Evolutionary conservation across 2,113 vertebrate species (phyloP).

Genomic region (Pan troglodytes): DNA sequence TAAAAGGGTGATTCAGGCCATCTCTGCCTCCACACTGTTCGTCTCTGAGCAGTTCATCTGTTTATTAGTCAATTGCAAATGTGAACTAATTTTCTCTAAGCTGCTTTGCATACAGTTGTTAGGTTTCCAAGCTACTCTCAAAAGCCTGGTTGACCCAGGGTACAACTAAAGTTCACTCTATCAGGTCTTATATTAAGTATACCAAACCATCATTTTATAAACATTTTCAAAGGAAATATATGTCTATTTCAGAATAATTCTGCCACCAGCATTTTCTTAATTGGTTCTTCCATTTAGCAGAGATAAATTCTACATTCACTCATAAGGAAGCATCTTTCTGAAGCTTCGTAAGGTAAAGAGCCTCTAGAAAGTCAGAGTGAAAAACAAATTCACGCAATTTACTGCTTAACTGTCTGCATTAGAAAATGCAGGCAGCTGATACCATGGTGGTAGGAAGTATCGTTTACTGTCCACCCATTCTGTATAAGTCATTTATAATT

Average conservation of each 20-base stretch:
- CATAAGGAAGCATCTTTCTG: neutral
- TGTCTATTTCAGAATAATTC: neutral
- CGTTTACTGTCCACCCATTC: neutral
- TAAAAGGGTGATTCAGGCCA: neutral
- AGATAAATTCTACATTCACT: neutral
- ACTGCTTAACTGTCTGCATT: neutral
- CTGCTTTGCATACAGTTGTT: neutral
- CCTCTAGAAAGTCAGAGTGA: neutral
- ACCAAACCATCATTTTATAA: neutral
- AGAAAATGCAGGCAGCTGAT: neutral
- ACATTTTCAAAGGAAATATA: neutral
- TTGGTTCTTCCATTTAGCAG: neutral
- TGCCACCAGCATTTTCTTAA: neutral
- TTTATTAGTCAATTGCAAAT: neutral
- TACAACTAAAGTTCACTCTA: neutral
- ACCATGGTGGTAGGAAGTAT: neutral
- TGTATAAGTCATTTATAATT: neutral
- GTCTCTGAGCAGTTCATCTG: neutral
- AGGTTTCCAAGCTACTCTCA: neutral
- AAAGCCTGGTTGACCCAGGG: neutral
- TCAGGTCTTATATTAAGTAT: neutral
- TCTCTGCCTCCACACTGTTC: rapidly evolving
- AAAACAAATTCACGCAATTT: neutral
- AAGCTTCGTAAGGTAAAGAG: neutral
- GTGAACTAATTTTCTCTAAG: neutral